Conservation (phyloP, 2,113 vertebrate genomes). For the Brachyhypopomus gauderio region DNA sequence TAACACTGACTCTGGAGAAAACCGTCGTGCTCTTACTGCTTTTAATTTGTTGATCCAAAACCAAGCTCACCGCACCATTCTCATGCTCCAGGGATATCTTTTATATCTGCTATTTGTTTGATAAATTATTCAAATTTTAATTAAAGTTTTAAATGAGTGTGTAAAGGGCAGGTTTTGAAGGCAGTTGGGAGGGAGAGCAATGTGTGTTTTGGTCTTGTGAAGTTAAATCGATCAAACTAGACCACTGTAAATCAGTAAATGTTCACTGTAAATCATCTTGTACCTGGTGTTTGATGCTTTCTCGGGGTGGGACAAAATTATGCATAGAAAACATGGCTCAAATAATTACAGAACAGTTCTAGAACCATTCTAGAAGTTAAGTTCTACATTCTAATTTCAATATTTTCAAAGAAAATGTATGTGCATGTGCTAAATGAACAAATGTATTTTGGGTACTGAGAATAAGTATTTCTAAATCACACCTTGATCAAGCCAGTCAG, state of each 20-base stretch:
- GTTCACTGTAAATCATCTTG: constrained; percentile 73
- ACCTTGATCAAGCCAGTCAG: too few relatives aligned
- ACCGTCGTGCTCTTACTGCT: too few relatives aligned
- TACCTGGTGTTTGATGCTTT: constrained; percentile 59
- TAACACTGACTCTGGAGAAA: too few relatives aligned
- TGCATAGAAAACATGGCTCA: too few relatives aligned
- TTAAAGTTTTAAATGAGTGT: constrained; percentile 63
- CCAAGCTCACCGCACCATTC: neutral
- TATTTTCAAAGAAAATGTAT: too few relatives aligned
- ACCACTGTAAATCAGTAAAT: constrained; percentile 76
- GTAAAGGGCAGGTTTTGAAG: constrained; percentile 50
- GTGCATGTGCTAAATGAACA: too few relatives aligned
- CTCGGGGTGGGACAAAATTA: neutral
- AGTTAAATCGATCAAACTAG: constrained; percentile 66
- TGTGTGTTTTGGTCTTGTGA: constrained; percentile 70
- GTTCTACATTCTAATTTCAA: too few relatives aligned
- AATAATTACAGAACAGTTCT: too few relatives aligned
- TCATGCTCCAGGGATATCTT: constrained; percentile 69
- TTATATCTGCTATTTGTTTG: constrained; percentile 78
- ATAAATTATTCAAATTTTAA: constrained; percentile 68
- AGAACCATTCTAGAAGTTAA: too few relatives aligned
- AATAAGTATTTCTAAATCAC: too few relatives aligned
- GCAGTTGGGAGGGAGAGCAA: constrained; percentile 57
- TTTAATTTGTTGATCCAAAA: too few relatives aligned
- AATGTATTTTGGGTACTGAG: too few relatives aligned